These are phyloP conservation scores for Drosophila rhopaloa DNA, from an alignment of 1,140 invertebrate genomes.

Conservation along the genomic window DNA sequence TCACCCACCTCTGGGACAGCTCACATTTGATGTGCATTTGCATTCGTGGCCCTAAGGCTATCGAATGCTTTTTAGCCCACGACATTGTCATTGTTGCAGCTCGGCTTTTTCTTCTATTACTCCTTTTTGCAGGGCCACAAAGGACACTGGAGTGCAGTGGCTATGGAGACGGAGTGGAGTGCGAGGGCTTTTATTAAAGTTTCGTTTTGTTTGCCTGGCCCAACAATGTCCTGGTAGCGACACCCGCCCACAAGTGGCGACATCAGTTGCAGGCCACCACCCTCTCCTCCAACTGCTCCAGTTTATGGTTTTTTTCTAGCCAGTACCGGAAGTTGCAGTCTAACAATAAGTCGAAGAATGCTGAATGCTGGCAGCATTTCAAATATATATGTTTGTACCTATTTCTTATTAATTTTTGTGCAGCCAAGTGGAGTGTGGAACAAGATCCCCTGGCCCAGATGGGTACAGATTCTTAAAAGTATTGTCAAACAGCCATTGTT, in stretches of 20 bases:
- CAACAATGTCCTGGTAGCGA: constrained; percentile 68
- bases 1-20: constrained; percentile 6
- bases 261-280: constrained; percentile 43
- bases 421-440: neutral
- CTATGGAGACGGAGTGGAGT: constrained; percentile 8
- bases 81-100: constrained; percentile 73
- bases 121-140: constrained; percentile 50
- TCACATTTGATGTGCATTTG: constrained; percentile 64
- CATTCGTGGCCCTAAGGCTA: constrained; percentile 65
- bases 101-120: constrained; percentile 39
- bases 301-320: neutral
- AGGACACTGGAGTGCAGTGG: constrained; percentile 36
- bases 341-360: constrained; percentile 32
- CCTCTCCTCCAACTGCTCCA: neutral
- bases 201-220: constrained; percentile 66
- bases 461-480: neutral
- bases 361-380: constrained; percentile 26
- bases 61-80: constrained; percentile 65
- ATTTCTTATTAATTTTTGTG: constrained; percentile 44
- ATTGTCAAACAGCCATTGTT: neutral
- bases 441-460: neutral
- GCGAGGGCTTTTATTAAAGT: constrained; percentile 76
- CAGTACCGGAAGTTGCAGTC: constrained; percentile 24
- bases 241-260: constrained; percentile 53
- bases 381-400: constrained; percentile 10